Percentiles rank a stretch among this genome's conserved stretches.
Conservation (phyloP, 2,113 vertebrate species). For the Coptodon bakossiorum region DNA sequence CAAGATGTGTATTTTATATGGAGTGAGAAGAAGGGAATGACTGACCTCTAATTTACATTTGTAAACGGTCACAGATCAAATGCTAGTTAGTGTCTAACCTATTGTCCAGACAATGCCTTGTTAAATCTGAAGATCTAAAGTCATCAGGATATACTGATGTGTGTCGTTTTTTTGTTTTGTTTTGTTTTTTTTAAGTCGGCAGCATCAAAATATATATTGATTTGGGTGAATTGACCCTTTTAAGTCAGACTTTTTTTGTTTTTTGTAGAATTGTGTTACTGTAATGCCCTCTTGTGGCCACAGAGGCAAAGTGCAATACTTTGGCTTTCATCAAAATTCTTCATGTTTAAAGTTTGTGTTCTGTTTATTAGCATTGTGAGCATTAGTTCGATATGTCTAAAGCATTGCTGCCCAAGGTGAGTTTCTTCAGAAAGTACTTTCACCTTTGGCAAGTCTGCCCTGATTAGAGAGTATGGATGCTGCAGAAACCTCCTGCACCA, state of each 20-base stretch:
- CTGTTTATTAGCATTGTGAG: neutral
- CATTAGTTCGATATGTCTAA: neutral
- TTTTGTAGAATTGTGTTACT: neutral
- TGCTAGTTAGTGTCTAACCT: neutral
- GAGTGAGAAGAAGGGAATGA: neutral
- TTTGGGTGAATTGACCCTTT: neutral
- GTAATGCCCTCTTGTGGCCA: conserved; percentile 19
- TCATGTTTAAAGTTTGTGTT: neutral
- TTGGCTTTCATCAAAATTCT: neutral
- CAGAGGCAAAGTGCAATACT: neutral
- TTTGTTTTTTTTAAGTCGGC: accelerated
- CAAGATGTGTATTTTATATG: neutral
- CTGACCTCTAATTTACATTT: neutral
- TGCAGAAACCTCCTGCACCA: neutral
- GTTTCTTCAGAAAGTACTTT: neutral
- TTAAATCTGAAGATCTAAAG: neutral
- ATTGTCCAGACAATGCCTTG: neutral
- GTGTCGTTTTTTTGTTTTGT: accelerated
- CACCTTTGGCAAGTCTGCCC: neutral
- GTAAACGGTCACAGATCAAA: neutral
- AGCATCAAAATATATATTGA: neutral
- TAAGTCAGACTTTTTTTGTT: neutral
- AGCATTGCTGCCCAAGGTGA: neutral
- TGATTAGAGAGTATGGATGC: neutral
- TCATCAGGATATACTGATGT: neutral